These are phyloP conservation scores for Mesaphorura yosii DNA, from an alignment of 1,140 invertebrate genomes.

Conservation along the genomic window DNA sequence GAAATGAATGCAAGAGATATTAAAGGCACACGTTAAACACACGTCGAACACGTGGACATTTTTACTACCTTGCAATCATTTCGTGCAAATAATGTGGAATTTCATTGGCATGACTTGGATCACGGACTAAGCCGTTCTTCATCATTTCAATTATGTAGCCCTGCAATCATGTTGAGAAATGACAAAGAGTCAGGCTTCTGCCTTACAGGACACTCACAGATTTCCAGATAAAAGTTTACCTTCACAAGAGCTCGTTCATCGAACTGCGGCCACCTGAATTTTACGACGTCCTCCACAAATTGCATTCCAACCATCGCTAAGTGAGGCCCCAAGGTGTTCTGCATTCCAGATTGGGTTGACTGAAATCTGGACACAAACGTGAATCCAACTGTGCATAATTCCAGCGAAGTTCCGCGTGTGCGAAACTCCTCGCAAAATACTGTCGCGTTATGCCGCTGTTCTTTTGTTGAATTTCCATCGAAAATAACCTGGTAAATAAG, in stretches of 20 bases:
- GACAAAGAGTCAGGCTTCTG: neutral
- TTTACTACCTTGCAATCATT: constrained; percentile 22
- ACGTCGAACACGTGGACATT: neutral
- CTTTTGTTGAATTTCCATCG: too few relatives aligned
- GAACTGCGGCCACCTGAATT: constrained; percentile 16
- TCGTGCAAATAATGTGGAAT: constrained; percentile 16
- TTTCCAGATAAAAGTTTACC: constrained; percentile 14
- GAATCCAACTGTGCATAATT: too few relatives aligned
- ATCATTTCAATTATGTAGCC: constrained; percentile 7
- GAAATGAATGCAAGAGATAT: neutral
- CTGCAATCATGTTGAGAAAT: constrained; percentile 11
- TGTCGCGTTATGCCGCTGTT: too few relatives aligned
- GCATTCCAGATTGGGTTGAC: too few relatives aligned
- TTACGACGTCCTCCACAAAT: constrained; percentile 20
- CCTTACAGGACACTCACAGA: neutral
- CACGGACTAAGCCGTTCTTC: constrained; percentile 18
- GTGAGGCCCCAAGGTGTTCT: too few relatives aligned
- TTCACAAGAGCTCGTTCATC: constrained; percentile 13
- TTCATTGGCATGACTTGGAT: neutral
- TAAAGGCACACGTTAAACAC: neutral
- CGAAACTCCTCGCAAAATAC: too few relatives aligned
- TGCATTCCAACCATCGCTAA: constrained; percentile 13
- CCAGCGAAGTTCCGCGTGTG: too few relatives aligned
- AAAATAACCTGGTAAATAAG: too few relatives aligned
- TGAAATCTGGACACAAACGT: too few relatives aligned